These are phyloP conservation scores for Drosophila greeni DNA, from an alignment of 2,888 invertebrate genomes.

Conservation along the genomic window DNA sequence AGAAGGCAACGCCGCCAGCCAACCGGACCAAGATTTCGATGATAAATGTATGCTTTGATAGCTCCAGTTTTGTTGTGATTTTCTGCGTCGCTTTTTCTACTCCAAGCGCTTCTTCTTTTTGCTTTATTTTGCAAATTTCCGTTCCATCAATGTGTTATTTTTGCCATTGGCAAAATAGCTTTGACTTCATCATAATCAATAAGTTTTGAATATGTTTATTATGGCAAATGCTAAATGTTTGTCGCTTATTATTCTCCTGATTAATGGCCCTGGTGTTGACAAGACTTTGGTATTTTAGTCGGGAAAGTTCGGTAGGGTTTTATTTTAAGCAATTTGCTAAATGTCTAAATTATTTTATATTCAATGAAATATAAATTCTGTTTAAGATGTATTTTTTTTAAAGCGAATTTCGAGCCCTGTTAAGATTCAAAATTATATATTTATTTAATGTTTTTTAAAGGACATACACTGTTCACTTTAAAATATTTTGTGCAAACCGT, in stretches of 20 bases:
- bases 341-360: not conserved
- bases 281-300: slow-evolving; percentile 19
- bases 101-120: slow-evolving; percentile 32
- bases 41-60: slow-evolving; percentile 55
- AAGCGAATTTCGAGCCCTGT: too few relatives aligned
- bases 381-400: too few relatives aligned
- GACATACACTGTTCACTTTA: not conserved
- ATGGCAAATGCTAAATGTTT: slow-evolving; percentile 36
- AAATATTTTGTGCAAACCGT: not conserved
- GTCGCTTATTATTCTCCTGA: slow-evolving; percentile 42
- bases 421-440: too few relatives aligned
- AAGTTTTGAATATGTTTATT: slow-evolving; percentile 32
- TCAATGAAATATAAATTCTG: not conserved
- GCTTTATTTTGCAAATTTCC: slow-evolving; percentile 22
- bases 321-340: not conserved
- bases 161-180: slow-evolving; percentile 39
- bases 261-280: slow-evolving; percentile 40
- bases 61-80: slow-evolving; percentile 56
- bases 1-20: slow-evolving; percentile 27
- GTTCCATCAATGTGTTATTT: slow-evolving; percentile 34
- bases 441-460: not conserved
- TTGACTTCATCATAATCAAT: slow-evolving; percentile 34
- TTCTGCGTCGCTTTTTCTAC: slow-evolving; percentile 39
- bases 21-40: slow-evolving; percentile 58
- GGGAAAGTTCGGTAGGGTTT: slow-evolving; percentile 9